A percentile compares a stretch with the other conserved stretches of the same genome.
These are phyloP conservation scores for Silurus glanis DNA, from an alignment of 2,113 vertebrate species.

Conservation along the genomic window DNA sequence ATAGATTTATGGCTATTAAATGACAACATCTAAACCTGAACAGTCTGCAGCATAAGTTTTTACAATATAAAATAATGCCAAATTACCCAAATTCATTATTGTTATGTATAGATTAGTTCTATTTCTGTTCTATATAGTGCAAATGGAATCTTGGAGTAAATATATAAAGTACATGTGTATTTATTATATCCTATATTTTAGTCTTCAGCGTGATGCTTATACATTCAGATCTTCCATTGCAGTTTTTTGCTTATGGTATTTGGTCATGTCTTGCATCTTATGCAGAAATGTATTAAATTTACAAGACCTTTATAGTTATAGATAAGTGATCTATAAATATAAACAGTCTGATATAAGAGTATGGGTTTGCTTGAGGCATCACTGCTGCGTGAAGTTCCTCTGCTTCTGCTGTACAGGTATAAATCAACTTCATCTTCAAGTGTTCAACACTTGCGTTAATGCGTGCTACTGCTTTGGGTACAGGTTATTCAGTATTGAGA, in stretches of 20 bases:
- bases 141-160: background rate
- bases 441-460: conserved; percentile 1
- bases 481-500: background rate
- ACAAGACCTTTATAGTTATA: too few relatives aligned
- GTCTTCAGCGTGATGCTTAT: background rate
- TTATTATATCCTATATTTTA: background rate
- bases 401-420: background rate
- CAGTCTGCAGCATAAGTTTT: background rate
- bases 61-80: background rate
- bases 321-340: background rate
- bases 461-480: background rate
- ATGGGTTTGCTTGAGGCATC: background rate
- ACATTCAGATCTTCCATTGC: background rate
- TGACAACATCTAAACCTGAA: background rate
- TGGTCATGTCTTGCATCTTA: background rate
- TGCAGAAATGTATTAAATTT: background rate
- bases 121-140: background rate
- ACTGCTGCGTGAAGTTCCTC: background rate
- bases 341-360: background rate
- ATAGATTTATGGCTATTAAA: background rate
- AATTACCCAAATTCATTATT: background rate
- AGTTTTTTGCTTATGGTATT: background rate
- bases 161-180: background rate
- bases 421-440: conserved; percentile 19
- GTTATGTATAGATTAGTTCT: background rate